Evolutionary conservation across 2,113 vertebrate genomes (phyloP), one percentile per base, ranked within the genome.

Genomic region (Ancistrus triradiatus): DNA sequence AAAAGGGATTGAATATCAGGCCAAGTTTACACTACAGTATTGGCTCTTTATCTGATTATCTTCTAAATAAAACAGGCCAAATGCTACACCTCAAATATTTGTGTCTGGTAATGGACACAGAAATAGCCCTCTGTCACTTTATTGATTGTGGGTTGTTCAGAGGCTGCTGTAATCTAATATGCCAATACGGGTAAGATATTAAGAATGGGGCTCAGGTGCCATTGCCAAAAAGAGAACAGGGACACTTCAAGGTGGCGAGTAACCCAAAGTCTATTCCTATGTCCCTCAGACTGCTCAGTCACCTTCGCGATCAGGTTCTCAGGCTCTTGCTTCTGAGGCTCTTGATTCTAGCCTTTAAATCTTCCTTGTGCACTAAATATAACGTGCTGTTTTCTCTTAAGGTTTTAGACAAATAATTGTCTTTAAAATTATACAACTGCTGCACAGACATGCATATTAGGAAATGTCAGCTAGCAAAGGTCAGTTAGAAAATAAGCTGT

Each of bases 281-380:
- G 76, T 66, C 67, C 70, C 56, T 76, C 69, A 65, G 72, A 55
- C 65, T 64, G 14, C 57, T 67, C 68, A 80, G 85, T 85, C 85
- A 86, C 84, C 85, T 84, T 84, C 69, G 74, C 75, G 83, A 84
- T 87, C 79, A 74, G 74, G 85, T 83, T 83, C 85, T 59, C 37
- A 74, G 68, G 78, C 77, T 66, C 63, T 68, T 70, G 81, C n/a
- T 83, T 83, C 85, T 59, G 40, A 74, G 68, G 78, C 77, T 66
- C 63, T 68, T 70, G 81, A 73, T 63, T 69, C 73, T 51, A 70
- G 71, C 70, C 65, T 75, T 74, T 82, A 84, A 85, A 87, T 89
- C 85, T 83, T 83, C 77, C 69, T 77, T 81, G 78, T 37, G 79
- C 53, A 69, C 83, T 85, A 86, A 88, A 86, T 83, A 84, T 84